phyloP scores from a whole-genome alignment of 2,888 invertebrate genomes.

The Pristionchus maxplancki region DNA sequence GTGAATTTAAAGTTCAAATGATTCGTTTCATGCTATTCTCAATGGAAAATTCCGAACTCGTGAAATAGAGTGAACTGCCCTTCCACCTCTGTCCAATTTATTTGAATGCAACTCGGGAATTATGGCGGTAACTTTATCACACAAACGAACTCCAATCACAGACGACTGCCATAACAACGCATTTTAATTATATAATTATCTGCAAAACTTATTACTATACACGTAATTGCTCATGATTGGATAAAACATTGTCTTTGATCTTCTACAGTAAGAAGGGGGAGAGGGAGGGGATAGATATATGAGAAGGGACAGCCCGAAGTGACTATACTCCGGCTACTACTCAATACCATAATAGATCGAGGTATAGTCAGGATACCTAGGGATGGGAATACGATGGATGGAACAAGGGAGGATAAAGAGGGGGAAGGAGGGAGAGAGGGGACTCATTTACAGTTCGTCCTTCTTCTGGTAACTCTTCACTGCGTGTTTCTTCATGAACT shows the following conservation, averaged over 20 bases:
- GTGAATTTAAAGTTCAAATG: no score
- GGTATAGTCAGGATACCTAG: conserved; percentile 37
- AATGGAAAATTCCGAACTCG: no score
- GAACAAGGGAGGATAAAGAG: background rate
- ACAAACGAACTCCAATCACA: background rate
- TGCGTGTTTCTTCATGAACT: conserved; percentile 75
- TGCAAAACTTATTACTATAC: conserved; percentile 37
- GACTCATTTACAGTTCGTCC: conserved; percentile 68
- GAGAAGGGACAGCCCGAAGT: background rate
- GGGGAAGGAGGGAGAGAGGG: background rate
- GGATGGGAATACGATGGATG: background rate
- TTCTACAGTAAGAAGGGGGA: background rate
- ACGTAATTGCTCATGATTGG: conserved; percentile 40
- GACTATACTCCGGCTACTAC: conserved; percentile 28
- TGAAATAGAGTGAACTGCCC: background rate
- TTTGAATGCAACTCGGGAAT: background rate
- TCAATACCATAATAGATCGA: conserved; percentile 45
- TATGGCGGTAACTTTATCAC: conserved; percentile 13
- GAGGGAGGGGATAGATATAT: background rate
- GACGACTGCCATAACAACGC: conserved; percentile 6
- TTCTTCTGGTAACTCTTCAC: conserved; percentile 75
- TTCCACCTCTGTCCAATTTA: background rate
- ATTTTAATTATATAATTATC: conserved; percentile 6
- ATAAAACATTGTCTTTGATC: conserved; percentile 40
- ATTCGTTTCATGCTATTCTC: no score